Evolutionary conservation across 1,140 invertebrate species (phyloP), one percentile per base, ranked within the genome.

Genomic region (Pogonognathellus flavescens): DNA sequence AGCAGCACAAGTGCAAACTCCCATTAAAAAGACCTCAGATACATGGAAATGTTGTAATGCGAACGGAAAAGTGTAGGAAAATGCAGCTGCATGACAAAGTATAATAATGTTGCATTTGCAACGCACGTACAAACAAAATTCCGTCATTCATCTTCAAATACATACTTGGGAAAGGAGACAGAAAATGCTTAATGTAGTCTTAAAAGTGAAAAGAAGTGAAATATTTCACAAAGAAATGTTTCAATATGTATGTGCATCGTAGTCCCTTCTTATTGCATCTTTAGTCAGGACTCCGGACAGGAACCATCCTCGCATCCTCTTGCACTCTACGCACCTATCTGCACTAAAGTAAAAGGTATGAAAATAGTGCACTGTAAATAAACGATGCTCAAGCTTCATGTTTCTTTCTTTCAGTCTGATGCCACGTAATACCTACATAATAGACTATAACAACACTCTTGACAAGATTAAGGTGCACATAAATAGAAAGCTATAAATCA

Each of bases 401-500:
- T 52, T 80, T 49, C 72, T 52, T 14, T 59, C 55, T 59, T 18
- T 18, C 1, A 41, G 31, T 80, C 18, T 50, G 31, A 41, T 41
- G 41, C 31, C 80, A 81, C 31, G 55, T 81, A 81, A 81, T 55
- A 49, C 80, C 80, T 81, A 55, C 80, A 81, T 81, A 81, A 81
- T 81, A 81, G 80, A 82, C 81, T 60, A 62, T 82, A 59, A 82
- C 57, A 60, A 22, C 25, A 82, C 22, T 59, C 72, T 81, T 66
- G 72, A 85, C 76, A 85, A 80, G 84, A 85, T 85, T 85, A 85
- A 85, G 72, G 84, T 85, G 76, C 25, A 85, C 55, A 59, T 85
- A 85, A 85, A 85, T 85, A 85, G 72, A 85, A 85, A 81, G 84
- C 59, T 66, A 85, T 85, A 85, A 85, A 85, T 85, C 84, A 85